Evolutionary conservation across 2,113 vertebrate genomes (phyloP), one percentile per base, ranked within the genome.

Genomic region (Bujurquina vittata): DNA sequence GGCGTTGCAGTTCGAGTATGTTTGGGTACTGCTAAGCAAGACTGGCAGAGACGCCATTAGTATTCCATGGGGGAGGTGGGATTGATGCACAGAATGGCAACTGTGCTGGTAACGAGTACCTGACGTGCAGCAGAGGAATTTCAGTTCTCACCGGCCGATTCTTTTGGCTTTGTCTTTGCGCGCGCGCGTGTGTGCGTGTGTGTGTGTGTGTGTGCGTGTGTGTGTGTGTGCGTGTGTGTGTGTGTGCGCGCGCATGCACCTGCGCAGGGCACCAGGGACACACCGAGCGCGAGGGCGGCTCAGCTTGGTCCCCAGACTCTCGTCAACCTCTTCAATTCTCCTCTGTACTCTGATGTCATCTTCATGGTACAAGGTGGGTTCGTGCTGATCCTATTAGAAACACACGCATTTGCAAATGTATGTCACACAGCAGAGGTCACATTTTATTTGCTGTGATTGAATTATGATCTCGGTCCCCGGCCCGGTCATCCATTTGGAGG

Each of bases 281-380:
- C 94, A 4, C 92, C 95, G 0, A 95, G 94, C 7, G 89, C 92
- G 1, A 92, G 95, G n/a, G 92, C 93, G 5, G 88, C 94, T 75
- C 94, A 95, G 84, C 94, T 94, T 20, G 96, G 93, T 43, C 96
- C 91, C 29, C 97, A 96, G 77, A 97, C 97, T 62, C 96, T 99
- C 49, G 97, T 96, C 87, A 96, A 96, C 90, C 97, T 99, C 87
- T 97, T 99, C 91, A 99, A 99, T 79, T 98, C 97, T 1, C 96
- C 97, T 59, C 94, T 98, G 46, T 97, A 98, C 80, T 97, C 98
- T 23, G 98, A 99, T 90, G 97, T 99, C 88, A 97, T 98, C 92
- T 99, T 99, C 86, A 97, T 98, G 96, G 97, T 99, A 93, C 97
- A 99, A 98, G 98, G 98, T 97, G 95, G 85, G 93, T 86, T 23